phyloP scores from a whole-genome alignment of 2,888 invertebrate species.

The Steinernema hermaphroditum region DNA sequence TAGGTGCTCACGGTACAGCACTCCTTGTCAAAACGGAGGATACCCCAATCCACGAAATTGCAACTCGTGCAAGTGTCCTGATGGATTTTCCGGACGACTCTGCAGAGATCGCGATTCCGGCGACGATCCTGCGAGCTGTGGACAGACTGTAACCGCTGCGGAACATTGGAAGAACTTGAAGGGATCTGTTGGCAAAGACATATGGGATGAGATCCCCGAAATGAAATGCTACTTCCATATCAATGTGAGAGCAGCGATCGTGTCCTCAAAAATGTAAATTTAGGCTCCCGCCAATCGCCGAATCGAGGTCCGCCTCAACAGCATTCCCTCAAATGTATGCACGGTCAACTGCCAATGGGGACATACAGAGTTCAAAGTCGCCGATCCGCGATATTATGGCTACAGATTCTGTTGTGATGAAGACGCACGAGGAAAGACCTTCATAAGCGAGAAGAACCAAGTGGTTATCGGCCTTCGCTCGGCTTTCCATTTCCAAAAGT shows the following conservation, averaged over 20 bases:
- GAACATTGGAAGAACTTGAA: background rate
- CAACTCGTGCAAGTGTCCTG: conserved; percentile 53
- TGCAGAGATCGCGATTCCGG: conserved; percentile 20
- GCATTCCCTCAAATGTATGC: conserved; percentile 2
- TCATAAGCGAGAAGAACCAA: conserved; percentile 6
- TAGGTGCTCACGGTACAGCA: conserved; percentile 36
- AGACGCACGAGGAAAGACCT: conserved; percentile 22
- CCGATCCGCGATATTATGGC: conserved; percentile 19
- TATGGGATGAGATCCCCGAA: conserved; percentile 24
- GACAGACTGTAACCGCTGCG: background rate
- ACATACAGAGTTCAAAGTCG: conserved; percentile 11
- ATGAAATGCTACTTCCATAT: conserved; percentile 19
- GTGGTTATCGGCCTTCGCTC: conserved; percentile 9
- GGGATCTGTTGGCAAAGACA: background rate
- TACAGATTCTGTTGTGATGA: conserved; percentile 23
- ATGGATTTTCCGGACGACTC: conserved; percentile 54
- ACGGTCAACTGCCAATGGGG: conserved; percentile 23
- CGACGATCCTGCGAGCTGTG: background rate
- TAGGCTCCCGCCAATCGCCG: background rate
- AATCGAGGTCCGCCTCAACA: conserved; percentile 5
- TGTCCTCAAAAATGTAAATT: background rate
- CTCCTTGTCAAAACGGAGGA: conserved; percentile 56
- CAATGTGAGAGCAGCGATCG: background rate
- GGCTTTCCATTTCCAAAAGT: conserved; percentile 17
- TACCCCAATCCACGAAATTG: conserved; percentile 55